Evolutionary conservation across 2,888 invertebrate genomes (phyloP).

Genomic region (Tenthredo mesomela): DNA sequence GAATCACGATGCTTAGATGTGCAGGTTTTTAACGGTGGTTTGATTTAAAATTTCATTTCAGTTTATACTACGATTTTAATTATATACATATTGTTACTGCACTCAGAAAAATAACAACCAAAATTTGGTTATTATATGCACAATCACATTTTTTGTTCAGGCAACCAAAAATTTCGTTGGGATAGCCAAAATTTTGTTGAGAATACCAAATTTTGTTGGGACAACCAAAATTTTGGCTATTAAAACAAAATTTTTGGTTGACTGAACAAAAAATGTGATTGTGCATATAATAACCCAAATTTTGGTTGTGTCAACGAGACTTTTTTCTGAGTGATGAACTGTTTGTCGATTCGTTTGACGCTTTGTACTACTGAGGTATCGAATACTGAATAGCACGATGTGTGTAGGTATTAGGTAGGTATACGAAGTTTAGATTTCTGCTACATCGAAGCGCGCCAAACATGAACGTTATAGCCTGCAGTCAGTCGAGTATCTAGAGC

Average conservation of each 20-base stretch:
- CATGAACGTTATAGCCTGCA: slow-evolving; percentile 22
- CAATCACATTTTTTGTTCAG: too few relatives aligned
- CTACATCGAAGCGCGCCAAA: slow-evolving; percentile 11
- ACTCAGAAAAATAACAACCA: too few relatives aligned
- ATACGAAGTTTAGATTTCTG: slow-evolving; percentile 38
- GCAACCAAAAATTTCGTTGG: too few relatives aligned
- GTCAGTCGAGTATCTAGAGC: slow-evolving; percentile 47
- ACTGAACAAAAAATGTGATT: too few relatives aligned
- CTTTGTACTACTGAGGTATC: not conserved
- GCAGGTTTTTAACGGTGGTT: slow-evolving; percentile 31
- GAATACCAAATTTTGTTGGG: too few relatives aligned
- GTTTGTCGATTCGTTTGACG: not conserved
- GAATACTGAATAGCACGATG: slow-evolving; percentile 16
- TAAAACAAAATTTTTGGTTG: too few relatives aligned
- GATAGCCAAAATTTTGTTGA: too few relatives aligned
- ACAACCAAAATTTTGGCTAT: too few relatives aligned
- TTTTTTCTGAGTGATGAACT: not conserved
- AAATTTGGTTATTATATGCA: too few relatives aligned
- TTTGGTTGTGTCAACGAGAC: too few relatives aligned
- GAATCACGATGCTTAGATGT: not conserved
- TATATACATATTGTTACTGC: not conserved
- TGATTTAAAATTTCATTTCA: not conserved
- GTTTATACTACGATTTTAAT: not conserved
- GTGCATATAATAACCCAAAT: too few relatives aligned
- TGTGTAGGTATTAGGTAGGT: not conserved